Conservation (phyloP, 2,113 vertebrate species). For the Forbesichthys papilliferus region DNA sequence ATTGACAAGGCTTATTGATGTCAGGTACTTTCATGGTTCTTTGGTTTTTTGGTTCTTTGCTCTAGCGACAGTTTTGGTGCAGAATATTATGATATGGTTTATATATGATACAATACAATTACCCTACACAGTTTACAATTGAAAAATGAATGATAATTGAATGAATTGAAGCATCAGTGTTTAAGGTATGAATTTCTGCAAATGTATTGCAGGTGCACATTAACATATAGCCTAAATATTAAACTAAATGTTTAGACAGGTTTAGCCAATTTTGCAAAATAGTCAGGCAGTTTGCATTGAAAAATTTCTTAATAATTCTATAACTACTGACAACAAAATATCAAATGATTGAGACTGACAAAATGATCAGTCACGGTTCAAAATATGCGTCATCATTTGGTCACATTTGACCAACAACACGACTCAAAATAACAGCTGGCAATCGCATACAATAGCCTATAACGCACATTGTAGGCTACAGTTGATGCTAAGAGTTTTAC, state of each 20-base stretch:
- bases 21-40: slow-evolving; percentile 32
- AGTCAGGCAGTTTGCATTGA: neutral
- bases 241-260: neutral
- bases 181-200: neutral
- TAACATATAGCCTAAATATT: neutral
- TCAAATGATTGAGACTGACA: too few species aligned
- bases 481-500: too few species aligned
- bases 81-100: slow-evolving; percentile 13
- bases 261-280: neutral
- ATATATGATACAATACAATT: slow-evolving; percentile 10
- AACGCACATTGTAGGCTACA: too few species aligned
- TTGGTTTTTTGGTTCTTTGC: slow-evolving; percentile 6
- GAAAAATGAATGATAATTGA: slow-evolving; percentile 5
- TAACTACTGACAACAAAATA: too few species aligned
- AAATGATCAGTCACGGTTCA: too few species aligned
- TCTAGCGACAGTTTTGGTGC: slow-evolving; percentile 20
- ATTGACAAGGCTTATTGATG: slow-evolving; percentile 53
- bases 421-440: too few species aligned
- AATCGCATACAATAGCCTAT: too few species aligned
- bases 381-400: too few species aligned
- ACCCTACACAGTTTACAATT: neutral
- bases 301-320: too few species aligned
- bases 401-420: too few species aligned
- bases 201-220: neutral
- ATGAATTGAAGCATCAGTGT: neutral